Evolutionary conservation across 2,888 invertebrate species (phyloP), one percentile per base, ranked within the genome.

Genomic region (Torymus auratus): DNA sequence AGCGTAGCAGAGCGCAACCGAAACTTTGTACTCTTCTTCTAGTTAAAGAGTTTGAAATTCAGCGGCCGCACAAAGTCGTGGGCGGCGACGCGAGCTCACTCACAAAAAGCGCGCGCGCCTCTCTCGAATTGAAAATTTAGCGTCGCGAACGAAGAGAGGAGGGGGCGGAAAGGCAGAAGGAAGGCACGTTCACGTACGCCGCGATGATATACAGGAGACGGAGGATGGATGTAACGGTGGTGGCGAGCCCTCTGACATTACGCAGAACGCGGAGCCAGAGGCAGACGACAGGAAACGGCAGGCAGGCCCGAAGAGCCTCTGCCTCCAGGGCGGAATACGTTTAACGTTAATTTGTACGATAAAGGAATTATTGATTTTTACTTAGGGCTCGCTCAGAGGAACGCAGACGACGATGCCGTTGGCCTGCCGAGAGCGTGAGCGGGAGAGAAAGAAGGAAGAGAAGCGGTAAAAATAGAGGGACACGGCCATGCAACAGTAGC

Each of bases 321-420:
- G n/a, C 17, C 50, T 20, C 61, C 64, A 61, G 88, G 89, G 88
- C 86, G 87, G 88, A 89, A 89, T 88, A 88, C 87, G 87, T 89
- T 89, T 88, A 89, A 86, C 88, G 88, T 89, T 89, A 89, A 89
- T 89, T 89, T 89, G 87, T 86, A 85, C 88, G 88, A 89, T 89
- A 89, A 89, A 89, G 88, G 88, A 89, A 88, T 89, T 89, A 89
- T 89, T 89, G 89, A 89, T 89, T 89, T 89, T 89, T 89, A 89
- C 89, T 89, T 88, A 89, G 86, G 83, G 85, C 84, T 83, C 88
- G 85, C 85, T 87, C 85, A 84, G 87, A 86, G 87, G 88, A 86
- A 86, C 85, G 86, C 85, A 86, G 84, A 83, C 78, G 79, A 41
- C 41, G 41, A 41, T 41, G 41, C 41, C 41, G 41, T 41, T 41